These are phyloP conservation scores for Oreochromis aureus DNA, from an alignment of 2,113 vertebrate species.

Conservation along the genomic window DNA sequence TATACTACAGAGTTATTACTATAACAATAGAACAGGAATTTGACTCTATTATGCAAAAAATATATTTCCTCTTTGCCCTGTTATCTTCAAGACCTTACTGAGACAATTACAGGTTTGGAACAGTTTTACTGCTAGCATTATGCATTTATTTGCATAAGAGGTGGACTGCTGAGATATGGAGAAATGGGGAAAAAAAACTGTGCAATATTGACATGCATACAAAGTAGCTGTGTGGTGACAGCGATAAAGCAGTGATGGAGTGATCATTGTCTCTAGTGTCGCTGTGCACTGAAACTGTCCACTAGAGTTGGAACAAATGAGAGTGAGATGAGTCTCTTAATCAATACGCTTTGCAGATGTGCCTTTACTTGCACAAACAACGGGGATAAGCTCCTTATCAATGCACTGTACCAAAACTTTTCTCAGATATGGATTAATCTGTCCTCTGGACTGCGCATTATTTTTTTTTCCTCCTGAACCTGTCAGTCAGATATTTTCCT, in stretches of 20 bases:
- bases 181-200: not conserved
- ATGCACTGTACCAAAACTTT: constrained; percentile 21
- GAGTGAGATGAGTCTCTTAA: constrained; percentile 26
- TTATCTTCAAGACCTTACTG: not conserved
- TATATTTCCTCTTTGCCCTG: not conserved
- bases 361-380: constrained; percentile 13
- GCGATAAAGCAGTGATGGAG: constrained; percentile 21
- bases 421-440: constrained; percentile 38
- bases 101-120: not conserved
- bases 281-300: constrained; percentile 13
- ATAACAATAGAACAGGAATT: not conserved
- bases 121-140: not conserved
- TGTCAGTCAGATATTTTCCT: constrained; percentile 14
- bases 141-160: constrained; percentile 13
- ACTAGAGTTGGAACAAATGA: constrained; percentile 10
- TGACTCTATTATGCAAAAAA: not conserved
- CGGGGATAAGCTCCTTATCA: constrained; percentile 43
- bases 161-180: not conserved
- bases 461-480: not conserved
- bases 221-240: constrained; percentile 1
- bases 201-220: not conserved
- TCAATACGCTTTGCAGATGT: constrained; percentile 25
- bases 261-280: constrained; percentile 27
- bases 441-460: not conserved
- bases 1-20: not conserved